Conservation (phyloP, 1,140 invertebrate species). For the Cylas formicarius region DNA sequence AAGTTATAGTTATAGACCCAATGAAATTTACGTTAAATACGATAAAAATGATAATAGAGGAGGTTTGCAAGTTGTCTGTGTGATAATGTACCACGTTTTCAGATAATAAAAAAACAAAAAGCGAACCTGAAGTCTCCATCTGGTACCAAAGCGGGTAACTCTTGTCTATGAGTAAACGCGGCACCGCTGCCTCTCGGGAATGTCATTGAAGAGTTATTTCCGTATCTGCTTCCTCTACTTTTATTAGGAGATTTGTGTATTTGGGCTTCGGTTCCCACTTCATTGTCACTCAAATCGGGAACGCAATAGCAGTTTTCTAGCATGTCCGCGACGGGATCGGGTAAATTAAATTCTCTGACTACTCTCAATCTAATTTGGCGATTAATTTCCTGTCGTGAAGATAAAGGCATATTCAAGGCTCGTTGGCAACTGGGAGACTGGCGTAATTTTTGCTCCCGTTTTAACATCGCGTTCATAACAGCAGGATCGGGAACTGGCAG, state of each 20-base stretch:
- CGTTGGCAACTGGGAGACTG: constrained; percentile 71
- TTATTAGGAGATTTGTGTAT: constrained; percentile 30
- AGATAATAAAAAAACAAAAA: too few species aligned
- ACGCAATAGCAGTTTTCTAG: constrained; percentile 52
- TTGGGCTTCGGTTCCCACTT: too few species aligned
- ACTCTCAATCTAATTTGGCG: constrained; percentile 76
- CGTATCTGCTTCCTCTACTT: too few species aligned
- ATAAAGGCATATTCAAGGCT: constrained; percentile 65
- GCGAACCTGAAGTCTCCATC: constrained; percentile 42
- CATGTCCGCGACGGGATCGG: constrained; percentile 82
- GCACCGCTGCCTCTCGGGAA: constrained; percentile 57
- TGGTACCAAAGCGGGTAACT: constrained; percentile 39
- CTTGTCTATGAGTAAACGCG: constrained; percentile 30
- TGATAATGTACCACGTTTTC: too few species aligned
- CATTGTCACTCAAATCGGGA: constrained; percentile 31
- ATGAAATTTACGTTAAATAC: too few species aligned
- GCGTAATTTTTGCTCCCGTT: constrained; percentile 77
- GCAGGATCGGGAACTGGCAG: constrained; percentile 65
- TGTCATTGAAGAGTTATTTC: too few species aligned
- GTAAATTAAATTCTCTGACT: constrained; percentile 88
- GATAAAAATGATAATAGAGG: too few species aligned
- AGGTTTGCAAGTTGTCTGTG: too few species aligned
- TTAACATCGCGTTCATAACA: constrained; percentile 73
- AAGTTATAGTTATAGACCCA: too few species aligned
- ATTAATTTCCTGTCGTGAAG: constrained; percentile 69